Evolutionary conservation across 2,888 invertebrate species (phyloP).

Genomic region (Acholoe squamosa): DNA sequence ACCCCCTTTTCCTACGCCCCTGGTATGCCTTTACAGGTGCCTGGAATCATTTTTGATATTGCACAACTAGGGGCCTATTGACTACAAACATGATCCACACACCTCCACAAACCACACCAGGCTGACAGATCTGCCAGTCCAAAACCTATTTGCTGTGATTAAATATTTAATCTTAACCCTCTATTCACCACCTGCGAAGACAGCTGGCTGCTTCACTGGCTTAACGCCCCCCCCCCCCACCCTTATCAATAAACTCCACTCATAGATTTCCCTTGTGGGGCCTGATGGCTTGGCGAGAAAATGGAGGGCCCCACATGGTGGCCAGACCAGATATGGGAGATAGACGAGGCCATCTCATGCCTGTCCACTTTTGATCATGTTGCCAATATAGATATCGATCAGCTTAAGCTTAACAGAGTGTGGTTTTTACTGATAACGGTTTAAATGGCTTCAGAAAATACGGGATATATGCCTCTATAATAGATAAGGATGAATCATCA

Average conservation of each 20-base stretch:
- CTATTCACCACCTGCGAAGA: too few species aligned
- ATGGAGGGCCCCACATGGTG: neutral
- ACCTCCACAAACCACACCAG: too few species aligned
- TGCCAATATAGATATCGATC: neutral
- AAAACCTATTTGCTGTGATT: too few species aligned
- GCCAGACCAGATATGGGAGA: neutral
- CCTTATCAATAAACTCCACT: neutral
- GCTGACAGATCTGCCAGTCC: too few species aligned
- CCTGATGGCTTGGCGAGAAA: neutral
- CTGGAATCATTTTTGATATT: too few species aligned
- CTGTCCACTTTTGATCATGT: conserved; percentile 8
- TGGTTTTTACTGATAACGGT: neutral
- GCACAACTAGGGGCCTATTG: too few species aligned
- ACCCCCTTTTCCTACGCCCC: too few species aligned
- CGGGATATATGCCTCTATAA: neutral
- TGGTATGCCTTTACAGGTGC: too few species aligned
- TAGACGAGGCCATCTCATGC: neutral
- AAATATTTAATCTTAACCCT: too few species aligned
- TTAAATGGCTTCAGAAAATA: too few species aligned
- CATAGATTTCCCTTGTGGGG: conserved; percentile 2
- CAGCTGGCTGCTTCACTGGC: neutral
- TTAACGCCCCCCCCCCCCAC: neutral
- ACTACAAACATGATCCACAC: too few species aligned
- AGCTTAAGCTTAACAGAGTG: conserved; percentile 9
- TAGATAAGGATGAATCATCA: neutral